These are phyloP conservation scores for Ceyx margarethae DNA, from an alignment of 2,113 vertebrate species.

Conservation along the genomic window DNA sequence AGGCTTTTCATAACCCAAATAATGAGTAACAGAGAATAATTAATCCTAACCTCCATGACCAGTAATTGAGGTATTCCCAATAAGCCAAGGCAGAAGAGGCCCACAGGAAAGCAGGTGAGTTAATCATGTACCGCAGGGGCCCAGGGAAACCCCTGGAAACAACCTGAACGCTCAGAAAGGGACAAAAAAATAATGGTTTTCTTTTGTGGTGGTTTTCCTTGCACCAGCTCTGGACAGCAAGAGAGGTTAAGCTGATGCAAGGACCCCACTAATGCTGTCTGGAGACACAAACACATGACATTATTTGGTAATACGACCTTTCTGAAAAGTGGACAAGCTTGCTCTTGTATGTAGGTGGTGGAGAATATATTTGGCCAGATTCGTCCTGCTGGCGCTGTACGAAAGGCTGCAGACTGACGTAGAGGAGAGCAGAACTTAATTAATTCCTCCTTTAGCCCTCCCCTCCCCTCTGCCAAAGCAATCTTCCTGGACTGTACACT, in stretches of 20 bases:
- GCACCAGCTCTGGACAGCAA: background rate
- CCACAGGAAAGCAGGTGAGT: background rate
- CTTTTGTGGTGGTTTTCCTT: background rate
- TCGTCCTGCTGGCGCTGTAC: background rate
- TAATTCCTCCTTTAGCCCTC: background rate
- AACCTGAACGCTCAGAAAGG: slow-evolving; percentile 30
- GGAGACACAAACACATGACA: background rate
- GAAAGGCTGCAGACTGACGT: background rate
- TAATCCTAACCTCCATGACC: background rate
- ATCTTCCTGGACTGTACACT: background rate
- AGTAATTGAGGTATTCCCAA: background rate
- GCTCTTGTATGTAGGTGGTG: background rate
- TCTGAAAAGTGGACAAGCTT: background rate
- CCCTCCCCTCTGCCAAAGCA: background rate
- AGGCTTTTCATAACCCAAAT: slow-evolving; percentile 9
- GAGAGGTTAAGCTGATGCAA: background rate
- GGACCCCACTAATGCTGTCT: background rate
- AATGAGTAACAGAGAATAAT: slow-evolving; percentile 6
- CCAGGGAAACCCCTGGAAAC: background rate
- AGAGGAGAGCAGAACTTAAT: background rate
- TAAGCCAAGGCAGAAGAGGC: background rate
- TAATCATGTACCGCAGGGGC: background rate
- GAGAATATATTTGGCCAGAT: background rate
- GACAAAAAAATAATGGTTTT: background rate
- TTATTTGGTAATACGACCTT: background rate